Base-by-base conservation (phyloP, 2,888 invertebrate genomes). In the Villa cingulata region DNA sequence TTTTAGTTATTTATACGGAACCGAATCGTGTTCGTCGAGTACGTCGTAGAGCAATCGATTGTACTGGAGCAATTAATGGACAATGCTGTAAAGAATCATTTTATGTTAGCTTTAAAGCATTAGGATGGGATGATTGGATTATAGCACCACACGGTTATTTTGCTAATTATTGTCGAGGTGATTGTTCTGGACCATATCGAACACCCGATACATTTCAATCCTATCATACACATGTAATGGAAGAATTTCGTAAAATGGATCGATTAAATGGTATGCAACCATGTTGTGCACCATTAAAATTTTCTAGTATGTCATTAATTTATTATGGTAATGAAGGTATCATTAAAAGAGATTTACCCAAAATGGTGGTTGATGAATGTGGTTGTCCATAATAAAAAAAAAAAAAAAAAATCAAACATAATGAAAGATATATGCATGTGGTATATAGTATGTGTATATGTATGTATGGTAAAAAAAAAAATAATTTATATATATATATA, bases 81-180 rank as follows among this genome's bases (percentile, higher is more conserved):
- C 86, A 86, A 65, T 92, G 91, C 70, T 86, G 86, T 68, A 88
- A 89, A 62, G 85, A 91, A 70, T 78, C 83, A 43, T 88, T 91
- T 72, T 91, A 89, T 74, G 89, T 92, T 59, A 87, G 83, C 68
- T 92, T 92, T 73, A 83, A 84, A 63, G 83, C 86, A 59, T 75
- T 92, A 45, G 90, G 90, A 57, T 92, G 91, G 92, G 88, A 90
- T 70, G 89, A 91, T 72, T 91, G 90, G 90, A 89, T 91, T 63
- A 86, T 90, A 58, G 86, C 86, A 55, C 88, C 88, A 27, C 78
- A 81, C 61, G 90, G 91, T 57, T 92, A 92, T 73, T 87, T 86
- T 70, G 91, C 92, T 50, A 92, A 92, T 71, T 91, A 90, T 71
- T 92, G 92, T 72, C 80, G 86, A 61, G 92, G 92, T 55, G 86